Conservation (phyloP, 2,113 vertebrate species). For the Lanius ludovicianus region DNA sequence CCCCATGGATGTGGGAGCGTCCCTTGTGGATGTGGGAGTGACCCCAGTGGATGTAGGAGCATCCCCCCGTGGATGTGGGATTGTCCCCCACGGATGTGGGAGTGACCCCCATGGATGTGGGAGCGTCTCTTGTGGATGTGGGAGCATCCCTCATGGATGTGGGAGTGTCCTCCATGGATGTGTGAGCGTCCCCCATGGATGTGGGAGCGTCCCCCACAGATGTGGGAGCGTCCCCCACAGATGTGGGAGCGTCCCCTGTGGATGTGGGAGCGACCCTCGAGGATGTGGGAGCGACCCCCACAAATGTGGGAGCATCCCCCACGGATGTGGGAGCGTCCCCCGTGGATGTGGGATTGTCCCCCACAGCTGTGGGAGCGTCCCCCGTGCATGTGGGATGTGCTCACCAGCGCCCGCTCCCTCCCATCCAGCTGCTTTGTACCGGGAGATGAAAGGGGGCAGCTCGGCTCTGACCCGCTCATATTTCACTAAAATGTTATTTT, state of each 20-base stretch:
- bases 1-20: not conserved
- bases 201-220: not conserved
- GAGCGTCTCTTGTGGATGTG: not conserved
- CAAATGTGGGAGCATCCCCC: not conserved
- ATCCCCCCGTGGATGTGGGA: not conserved
- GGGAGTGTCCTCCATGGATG: not conserved
- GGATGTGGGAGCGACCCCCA: not conserved
- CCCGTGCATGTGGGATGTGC: fast-evolving
- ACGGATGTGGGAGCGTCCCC: not conserved
- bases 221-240: not conserved
- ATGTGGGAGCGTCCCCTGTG: no score
- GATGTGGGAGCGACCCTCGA: not conserved
- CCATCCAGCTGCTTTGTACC: not conserved
- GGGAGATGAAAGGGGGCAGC: conserved; percentile 49
- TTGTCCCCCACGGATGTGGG: not conserved
- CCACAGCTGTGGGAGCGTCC: not conserved
- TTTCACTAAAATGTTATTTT: conserved; percentile 76
- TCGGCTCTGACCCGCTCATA: conserved; percentile 64
- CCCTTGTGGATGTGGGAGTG: not conserved
- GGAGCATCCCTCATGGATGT: not conserved
- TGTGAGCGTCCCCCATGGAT: not conserved
- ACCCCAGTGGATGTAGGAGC: not conserved
- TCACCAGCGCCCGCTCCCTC: not conserved
- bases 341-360: not conserved
- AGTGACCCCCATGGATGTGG: not conserved